Conservation (phyloP, 1,140 invertebrate genomes). For the Tetramorium parvispinum region DNA sequence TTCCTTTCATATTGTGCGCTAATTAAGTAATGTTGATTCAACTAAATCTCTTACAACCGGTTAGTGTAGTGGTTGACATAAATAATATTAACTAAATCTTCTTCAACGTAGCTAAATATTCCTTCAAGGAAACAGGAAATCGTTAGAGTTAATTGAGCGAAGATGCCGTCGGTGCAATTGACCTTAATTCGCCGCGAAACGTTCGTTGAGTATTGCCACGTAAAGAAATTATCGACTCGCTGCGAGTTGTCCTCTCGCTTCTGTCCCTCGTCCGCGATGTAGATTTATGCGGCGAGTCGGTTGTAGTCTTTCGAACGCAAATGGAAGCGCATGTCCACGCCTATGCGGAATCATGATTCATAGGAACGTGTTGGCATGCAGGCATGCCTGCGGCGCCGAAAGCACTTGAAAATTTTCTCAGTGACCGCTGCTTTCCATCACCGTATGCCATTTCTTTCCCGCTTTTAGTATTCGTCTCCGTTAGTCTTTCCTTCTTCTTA, state of each 20-base stretch:
- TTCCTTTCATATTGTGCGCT: neutral
- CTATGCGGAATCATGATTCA: slow-evolving; percentile 54
- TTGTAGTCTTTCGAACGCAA: neutral
- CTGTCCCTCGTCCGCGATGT: slow-evolving; percentile 19
- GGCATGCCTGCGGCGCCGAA: neutral
- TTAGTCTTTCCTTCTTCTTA: neutral
- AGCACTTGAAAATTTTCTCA: slow-evolving; percentile 43
- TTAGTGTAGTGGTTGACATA: neutral
- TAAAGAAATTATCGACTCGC: slow-evolving; percentile 33
- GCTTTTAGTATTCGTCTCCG: neutral
- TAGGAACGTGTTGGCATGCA: slow-evolving; percentile 43
- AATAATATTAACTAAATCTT: neutral
- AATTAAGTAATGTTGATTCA: neutral
- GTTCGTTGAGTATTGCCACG: neutral
- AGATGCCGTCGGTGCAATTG: slow-evolving; percentile 45
- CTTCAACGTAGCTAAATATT: neutral
- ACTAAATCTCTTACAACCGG: neutral
- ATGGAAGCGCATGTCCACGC: slow-evolving; percentile 40
- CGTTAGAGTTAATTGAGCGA: slow-evolving; percentile 35
- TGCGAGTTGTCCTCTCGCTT: neutral
- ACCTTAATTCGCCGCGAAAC: slow-evolving; percentile 42
- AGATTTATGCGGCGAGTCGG: slow-evolving; percentile 39
- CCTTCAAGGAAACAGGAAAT: slow-evolving; percentile 39
- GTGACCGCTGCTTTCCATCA: slow-evolving; percentile 11
- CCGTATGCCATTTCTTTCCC: neutral